Evolutionary conservation across 2,888 invertebrate genomes (phyloP).

Genomic region (Synanthedon vespiformis): DNA sequence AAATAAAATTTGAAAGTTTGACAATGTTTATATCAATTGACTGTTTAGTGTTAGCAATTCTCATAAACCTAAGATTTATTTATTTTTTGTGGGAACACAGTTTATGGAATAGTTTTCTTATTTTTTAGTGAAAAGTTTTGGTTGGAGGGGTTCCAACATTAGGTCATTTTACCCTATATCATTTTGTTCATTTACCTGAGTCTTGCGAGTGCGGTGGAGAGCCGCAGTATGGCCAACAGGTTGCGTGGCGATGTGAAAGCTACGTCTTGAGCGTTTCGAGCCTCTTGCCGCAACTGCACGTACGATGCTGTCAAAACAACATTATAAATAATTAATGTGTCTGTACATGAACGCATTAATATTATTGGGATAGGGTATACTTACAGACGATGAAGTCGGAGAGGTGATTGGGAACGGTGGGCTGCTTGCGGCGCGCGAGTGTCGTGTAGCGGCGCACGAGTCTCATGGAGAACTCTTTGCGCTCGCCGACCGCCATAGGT

Average conservation of each 20-base stretch:
- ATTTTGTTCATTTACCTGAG: conserved; percentile 47
- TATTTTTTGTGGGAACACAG: too few species aligned
- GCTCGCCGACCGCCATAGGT: conserved; percentile 76
- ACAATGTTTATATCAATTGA: too few species aligned
- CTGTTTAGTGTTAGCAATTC: too few species aligned
- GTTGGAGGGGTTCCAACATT: too few species aligned
- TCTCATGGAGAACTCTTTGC: conserved; percentile 85
- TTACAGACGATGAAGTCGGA: conserved; percentile 87
- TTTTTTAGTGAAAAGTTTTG: too few species aligned
- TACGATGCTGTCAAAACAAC: conserved; percentile 71
- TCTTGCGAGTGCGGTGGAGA: conserved; percentile 91
- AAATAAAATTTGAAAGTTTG: too few species aligned
- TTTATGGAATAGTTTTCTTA: too few species aligned
- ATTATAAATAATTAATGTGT: too few species aligned
- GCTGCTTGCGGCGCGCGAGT: conserved; percentile 90
- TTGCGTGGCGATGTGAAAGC: conserved; percentile 98
- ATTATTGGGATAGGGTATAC: conserved; percentile 14
- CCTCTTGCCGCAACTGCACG: conserved; percentile 85
- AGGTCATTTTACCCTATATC: too few species aligned
- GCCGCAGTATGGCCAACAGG: conserved; percentile 89
- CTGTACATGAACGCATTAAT: too few species aligned
- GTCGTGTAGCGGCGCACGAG: conserved; percentile 94
- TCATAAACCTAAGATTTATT: too few species aligned
- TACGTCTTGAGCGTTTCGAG: conserved; percentile 89
- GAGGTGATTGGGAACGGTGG: conserved; percentile 86